Percentiles rank a stretch among this genome's conserved stretches.
phyloP scores from a whole-genome alignment of 2,888 invertebrate genomes.

The Mythimna impura region DNA sequence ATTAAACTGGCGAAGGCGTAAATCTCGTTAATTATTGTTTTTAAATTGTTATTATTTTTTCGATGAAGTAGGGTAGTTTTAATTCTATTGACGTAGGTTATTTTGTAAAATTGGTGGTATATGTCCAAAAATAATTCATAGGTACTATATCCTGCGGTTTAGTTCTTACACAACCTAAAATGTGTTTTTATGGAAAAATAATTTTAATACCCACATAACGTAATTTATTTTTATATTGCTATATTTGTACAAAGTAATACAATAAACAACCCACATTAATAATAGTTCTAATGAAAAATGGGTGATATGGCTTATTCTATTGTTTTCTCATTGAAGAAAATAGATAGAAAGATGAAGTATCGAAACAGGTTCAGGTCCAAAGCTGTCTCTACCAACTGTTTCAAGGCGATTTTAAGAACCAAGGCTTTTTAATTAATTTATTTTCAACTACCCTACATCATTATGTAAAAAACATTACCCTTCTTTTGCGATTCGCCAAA shows the following conservation, averaged over 20 bases:
- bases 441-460: slow-evolving; percentile 39
- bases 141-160: background rate
- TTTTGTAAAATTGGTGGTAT: background rate
- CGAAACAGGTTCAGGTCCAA: too few relatives aligned
- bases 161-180: background rate
- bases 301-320: background rate
- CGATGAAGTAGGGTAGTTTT: slow-evolving; percentile 42
- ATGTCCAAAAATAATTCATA: background rate
- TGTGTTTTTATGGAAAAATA: background rate
- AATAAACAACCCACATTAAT: too few relatives aligned
- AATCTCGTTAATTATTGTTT: slow-evolving; percentile 8
- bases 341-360: background rate
- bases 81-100: background rate
- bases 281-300: background rate
- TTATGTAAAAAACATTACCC: slow-evolving; percentile 2
- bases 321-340: background rate
- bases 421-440: background rate
- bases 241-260: too few relatives aligned
- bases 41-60: slow-evolving; percentile 9
- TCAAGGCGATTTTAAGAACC: background rate
- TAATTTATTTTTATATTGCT: too few relatives aligned
- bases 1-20: slow-evolving; percentile 36
- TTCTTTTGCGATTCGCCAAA: background rate
- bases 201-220: background rate
- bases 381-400: background rate